Evolutionary conservation across 1,140 invertebrate genomes (phyloP).

Genomic region (Ganaspis sp.): DNA sequence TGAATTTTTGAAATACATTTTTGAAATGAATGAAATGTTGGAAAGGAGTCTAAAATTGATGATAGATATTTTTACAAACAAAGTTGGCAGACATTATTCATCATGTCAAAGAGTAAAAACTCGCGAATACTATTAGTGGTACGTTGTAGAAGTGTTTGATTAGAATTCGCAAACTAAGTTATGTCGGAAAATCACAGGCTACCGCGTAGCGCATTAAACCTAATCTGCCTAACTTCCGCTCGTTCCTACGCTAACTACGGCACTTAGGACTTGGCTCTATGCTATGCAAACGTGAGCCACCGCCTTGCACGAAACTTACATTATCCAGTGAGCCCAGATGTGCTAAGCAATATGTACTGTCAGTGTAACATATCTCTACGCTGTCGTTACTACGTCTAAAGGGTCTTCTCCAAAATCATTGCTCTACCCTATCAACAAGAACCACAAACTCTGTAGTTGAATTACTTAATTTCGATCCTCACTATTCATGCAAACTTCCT

Average conservation of each 20-base stretch:
- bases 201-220: slow-evolving; percentile 18
- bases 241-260: slow-evolving; percentile 22
- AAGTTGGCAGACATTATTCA: no score
- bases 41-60: no score
- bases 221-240: slow-evolving; percentile 26
- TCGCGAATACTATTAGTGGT: background rate
- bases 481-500: no score
- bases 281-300: slow-evolving; percentile 19
- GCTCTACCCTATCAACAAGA: background rate
- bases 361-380: background rate
- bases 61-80: no score
- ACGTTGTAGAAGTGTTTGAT: background rate
- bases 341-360: slow-evolving; percentile 10
- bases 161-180: slow-evolving; percentile 13
- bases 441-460: background rate
- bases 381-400: background rate
- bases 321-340: slow-evolving; percentile 21
- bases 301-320: slow-evolving; percentile 29
- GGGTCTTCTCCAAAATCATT: background rate
- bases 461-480: no score
- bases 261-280: slow-evolving; percentile 17
- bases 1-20: no score
- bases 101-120: no score
- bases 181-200: slow-evolving; percentile 25
- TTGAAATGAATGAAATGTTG: no score